Percentiles rank a stretch among this genome's conserved stretches.
phyloP scores from a whole-genome alignment of 2,113 vertebrate species.

The Piliocolobus tephrosceles region DNA sequence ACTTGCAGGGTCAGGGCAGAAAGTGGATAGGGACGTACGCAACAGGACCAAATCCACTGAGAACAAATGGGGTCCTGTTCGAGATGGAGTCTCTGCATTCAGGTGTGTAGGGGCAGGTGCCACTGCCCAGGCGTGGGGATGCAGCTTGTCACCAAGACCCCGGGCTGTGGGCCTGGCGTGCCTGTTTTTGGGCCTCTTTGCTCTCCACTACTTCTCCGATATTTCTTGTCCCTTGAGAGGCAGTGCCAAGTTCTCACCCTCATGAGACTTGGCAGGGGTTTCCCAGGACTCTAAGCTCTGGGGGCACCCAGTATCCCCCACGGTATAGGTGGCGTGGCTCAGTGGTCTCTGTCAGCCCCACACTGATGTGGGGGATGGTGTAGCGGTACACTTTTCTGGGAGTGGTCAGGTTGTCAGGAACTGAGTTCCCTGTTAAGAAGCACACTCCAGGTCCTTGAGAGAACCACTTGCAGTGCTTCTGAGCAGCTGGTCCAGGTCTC shows the following conservation, averaged over 20 bases:
- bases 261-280: not conserved
- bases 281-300: not conserved
- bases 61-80: not conserved
- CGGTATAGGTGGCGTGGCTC: not conserved
- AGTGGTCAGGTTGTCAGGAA: not conserved
- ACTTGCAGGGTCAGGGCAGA: too few relatives aligned
- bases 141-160: not conserved
- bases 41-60: accelerated
- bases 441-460: not conserved
- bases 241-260: not conserved
- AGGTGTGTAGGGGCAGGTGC: not conserved
- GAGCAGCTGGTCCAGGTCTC: not conserved
- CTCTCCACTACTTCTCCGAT: not conserved
- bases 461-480: not conserved
- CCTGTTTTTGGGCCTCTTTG: too few relatives aligned
- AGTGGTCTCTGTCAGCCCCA: not conserved
- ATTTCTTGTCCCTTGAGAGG: not conserved
- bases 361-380: not conserved
- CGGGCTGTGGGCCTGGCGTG: accelerated
- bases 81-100: not conserved
- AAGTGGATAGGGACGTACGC: accelerated
- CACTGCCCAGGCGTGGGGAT: not conserved
- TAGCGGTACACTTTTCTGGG: not conserved
- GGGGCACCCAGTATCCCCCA: not conserved
- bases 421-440: not conserved